Evolutionary conservation across 2,797 vertebrate species (phyloP).

Genomic region (Threskiornis aethiopicus): DNA sequence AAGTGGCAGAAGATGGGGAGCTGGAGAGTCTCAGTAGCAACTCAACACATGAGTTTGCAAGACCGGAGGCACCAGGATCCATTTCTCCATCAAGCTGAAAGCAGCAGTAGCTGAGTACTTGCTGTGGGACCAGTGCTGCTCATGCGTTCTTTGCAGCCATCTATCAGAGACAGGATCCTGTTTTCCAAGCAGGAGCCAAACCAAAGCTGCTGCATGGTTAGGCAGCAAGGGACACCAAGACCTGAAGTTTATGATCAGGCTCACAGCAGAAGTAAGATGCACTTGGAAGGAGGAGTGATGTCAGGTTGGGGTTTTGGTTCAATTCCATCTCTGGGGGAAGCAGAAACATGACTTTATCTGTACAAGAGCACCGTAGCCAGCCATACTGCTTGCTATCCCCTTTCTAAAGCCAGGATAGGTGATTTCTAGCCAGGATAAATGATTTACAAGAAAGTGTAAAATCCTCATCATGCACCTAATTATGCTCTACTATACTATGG

Average conservation of each 20-base stretch:
- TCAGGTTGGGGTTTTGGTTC: neutral
- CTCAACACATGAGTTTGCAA: neutral
- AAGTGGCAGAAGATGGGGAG: neutral
- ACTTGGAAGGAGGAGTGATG: neutral
- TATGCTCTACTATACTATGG: slow-evolving; percentile 58
- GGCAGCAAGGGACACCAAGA: neutral
- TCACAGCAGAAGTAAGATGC: neutral
- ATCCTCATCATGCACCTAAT: slow-evolving; percentile 63
- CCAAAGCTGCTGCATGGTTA: neutral
- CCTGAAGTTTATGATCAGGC: neutral
- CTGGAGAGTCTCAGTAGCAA: neutral
- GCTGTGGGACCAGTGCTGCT: neutral
- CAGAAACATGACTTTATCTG: neutral
- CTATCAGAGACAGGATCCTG: neutral
- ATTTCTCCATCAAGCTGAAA: neutral
- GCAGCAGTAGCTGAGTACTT: neutral
- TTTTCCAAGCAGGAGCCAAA: neutral
- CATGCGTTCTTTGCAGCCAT: neutral
- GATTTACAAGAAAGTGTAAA: slow-evolving; percentile 56
- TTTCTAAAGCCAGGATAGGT: slow-evolving; percentile 43
- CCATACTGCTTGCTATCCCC: neutral
- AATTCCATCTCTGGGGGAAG: neutral
- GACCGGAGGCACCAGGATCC: neutral
- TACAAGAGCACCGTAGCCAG: neutral
- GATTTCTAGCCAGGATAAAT: slow-evolving; percentile 36